Percentiles rank a stretch among this genome's conserved stretches.
phyloP scores from a whole-genome alignment of 2,888 invertebrate species.

The Mechanitis messenoides region DNA sequence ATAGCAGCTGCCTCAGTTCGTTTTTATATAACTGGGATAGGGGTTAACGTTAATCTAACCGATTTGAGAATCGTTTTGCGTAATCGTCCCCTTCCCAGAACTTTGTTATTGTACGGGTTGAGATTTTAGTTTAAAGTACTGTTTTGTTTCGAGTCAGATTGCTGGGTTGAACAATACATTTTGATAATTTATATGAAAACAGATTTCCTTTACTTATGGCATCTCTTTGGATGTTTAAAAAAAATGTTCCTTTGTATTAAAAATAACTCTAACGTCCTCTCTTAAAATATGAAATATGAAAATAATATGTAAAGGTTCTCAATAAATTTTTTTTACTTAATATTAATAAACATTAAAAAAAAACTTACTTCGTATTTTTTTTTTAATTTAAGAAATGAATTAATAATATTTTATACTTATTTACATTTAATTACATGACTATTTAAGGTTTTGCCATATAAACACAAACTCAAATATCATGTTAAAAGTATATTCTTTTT shows the following conservation, averaged over 20 bases:
- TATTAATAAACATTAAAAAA: too few relatives aligned
- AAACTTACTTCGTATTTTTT: too few relatives aligned
- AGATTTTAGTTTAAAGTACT: not conserved
- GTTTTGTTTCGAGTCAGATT: not conserved
- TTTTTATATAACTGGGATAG: conserved; percentile 1
- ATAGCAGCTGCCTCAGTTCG: not conserved
- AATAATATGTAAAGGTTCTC: too few relatives aligned
- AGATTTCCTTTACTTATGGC: not conserved
- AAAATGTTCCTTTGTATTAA: not conserved
- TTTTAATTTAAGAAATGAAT: too few relatives aligned
- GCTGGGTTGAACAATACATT: not conserved
- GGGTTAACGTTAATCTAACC: conserved; percentile 6
- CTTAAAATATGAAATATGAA: too few relatives aligned
- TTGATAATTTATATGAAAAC: conserved; percentile 2
- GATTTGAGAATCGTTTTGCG: conserved; percentile 2
- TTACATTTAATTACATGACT: not conserved
- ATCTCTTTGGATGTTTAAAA: not conserved
- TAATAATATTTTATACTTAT: too few relatives aligned
- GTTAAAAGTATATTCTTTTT: not conserved
- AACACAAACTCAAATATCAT: not conserved
- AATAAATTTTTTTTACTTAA: too few relatives aligned
- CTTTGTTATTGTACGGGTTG: conserved; percentile 5
- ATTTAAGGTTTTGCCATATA: not conserved
- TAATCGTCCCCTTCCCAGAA: conserved; percentile 4
- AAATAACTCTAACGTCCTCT: too few relatives aligned